phyloP scores from a whole-genome alignment of 2,113 vertebrate genomes.

The Scatophagus argus region DNA sequence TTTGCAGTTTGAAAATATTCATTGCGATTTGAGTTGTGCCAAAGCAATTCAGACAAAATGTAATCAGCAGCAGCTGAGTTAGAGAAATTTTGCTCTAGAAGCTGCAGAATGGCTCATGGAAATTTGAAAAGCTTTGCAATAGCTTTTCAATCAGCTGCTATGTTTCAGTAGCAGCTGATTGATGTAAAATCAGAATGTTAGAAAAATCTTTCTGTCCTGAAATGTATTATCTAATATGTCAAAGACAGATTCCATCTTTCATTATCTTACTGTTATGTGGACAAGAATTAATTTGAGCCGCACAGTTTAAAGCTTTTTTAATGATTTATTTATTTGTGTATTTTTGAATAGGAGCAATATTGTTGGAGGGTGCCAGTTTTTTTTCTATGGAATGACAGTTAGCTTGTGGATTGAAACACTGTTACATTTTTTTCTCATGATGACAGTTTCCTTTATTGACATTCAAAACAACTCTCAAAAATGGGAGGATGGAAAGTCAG shows the following conservation, averaged over 20 bases:
- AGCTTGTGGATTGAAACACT: not conserved
- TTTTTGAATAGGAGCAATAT: not conserved
- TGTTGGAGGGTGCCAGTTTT: not conserved
- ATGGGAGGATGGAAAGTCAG: not conserved
- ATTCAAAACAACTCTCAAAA: not conserved
- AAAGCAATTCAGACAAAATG: too few relatives aligned
- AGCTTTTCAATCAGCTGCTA: too few relatives aligned
- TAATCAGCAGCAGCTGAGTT: slow-evolving; percentile 7
- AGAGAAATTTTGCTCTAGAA: not conserved
- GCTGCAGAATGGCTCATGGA: not conserved
- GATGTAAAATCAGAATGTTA: slow-evolving; percentile 20
- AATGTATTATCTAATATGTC: slow-evolving; percentile 9
- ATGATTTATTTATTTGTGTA: too few relatives aligned
- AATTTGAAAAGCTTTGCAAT: not conserved
- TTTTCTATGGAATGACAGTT: not conserved
- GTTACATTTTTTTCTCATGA: not conserved
- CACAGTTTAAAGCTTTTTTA: not conserved
- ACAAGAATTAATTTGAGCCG: not conserved
- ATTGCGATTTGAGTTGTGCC: too few relatives aligned
- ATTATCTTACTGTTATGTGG: slow-evolving; percentile 22
- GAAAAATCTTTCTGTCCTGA: slow-evolving; percentile 8
- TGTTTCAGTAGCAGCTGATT: slow-evolving; percentile 8
- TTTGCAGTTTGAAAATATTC: too few relatives aligned
- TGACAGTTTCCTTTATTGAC: not conserved
- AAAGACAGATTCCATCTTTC: slow-evolving; percentile 33